Evolutionary conservation across 2,113 vertebrate species (phyloP), one percentile per base, ranked within the genome.

Genomic region (Scatophagus argus): DNA sequence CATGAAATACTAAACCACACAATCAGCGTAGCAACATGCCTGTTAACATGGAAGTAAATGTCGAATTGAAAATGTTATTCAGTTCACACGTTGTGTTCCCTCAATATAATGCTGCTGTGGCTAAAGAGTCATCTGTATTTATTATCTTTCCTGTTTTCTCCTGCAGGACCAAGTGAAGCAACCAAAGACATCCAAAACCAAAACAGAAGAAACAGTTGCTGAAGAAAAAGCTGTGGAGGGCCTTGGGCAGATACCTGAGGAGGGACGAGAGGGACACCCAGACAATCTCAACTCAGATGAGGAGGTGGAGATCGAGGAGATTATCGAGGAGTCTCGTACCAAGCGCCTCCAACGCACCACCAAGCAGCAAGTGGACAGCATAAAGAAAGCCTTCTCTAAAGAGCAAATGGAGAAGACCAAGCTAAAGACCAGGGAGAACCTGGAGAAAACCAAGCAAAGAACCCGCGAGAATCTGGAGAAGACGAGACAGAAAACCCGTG

Each of bases 351-450:
- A 97, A 76, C 96, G 96, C 76, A 96, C 95, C 0, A 96, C 98
- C 79, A 94, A 97, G 92, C 95, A 96, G 79, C 96, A 96, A 56
- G 96, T 99, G 82, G 96, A 99, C 72, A 96, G 96, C 94, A 95
- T 99, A 74, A 99, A 99, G 94, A 99, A 98, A 87, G 97, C 95
- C 47, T 99, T 99, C 90, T 98, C 98, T 75, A 99, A 99, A 91
- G 98, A 98, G 91, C 95, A 98, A 79, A 94, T 97, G 92, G 96
- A 97, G 93, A 95, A 98, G 91, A 98, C 95, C 60, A 97, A 95
- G 81, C 83, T 96, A 39, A 97, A 96, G 92, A 99, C 97, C 69
- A 97, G 94, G 79, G 97, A 98, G 72, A 99, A 99, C 90, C 71
- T 99, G 88, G 97, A 98, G 94, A 99, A 97, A 93, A 99, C 98